A percentile compares a stretch with the other conserved stretches of the same genome.
phyloP scores from a whole-genome alignment of 2,888 invertebrate species.

The Tipula unca region DNA sequence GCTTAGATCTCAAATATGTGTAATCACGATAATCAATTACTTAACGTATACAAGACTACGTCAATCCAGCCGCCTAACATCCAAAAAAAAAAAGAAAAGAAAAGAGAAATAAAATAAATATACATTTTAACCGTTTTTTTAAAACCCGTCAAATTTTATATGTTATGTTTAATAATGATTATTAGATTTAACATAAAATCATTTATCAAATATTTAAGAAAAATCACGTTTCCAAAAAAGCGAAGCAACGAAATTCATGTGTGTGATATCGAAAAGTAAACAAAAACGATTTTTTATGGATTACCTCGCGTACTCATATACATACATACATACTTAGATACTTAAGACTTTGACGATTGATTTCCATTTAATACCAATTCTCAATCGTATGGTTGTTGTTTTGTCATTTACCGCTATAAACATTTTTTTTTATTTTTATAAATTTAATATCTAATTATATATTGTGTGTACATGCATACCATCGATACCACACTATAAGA shows the following conservation, averaged over 20 bases:
- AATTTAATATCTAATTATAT: not conserved
- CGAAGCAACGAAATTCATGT: not conserved
- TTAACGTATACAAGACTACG: not conserved
- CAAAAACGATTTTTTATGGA: not conserved
- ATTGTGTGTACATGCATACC: not conserved
- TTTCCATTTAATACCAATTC: not conserved
- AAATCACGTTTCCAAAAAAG: not conserved
- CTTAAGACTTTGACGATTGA: not conserved
- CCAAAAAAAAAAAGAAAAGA: not conserved
- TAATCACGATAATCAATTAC: not conserved
- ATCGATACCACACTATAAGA: not conserved
- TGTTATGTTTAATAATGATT: not conserved
- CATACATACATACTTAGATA: not conserved
- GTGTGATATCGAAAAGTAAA: not conserved
- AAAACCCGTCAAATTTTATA: not conserved
- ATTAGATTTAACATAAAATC: not conserved
- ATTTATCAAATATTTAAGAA: not conserved
- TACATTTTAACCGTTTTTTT: not conserved
- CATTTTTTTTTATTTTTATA: not conserved
- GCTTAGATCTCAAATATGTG: not conserved
- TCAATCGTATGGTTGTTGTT: not conserved
- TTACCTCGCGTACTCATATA: not conserved
- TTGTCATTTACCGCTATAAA: conserved; percentile 8
- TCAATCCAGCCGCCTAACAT: not conserved
- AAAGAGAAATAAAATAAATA: not conserved